Conservation (phyloP, 1,140 invertebrate genomes). For the Phymorhynchus buccinoides region DNA sequence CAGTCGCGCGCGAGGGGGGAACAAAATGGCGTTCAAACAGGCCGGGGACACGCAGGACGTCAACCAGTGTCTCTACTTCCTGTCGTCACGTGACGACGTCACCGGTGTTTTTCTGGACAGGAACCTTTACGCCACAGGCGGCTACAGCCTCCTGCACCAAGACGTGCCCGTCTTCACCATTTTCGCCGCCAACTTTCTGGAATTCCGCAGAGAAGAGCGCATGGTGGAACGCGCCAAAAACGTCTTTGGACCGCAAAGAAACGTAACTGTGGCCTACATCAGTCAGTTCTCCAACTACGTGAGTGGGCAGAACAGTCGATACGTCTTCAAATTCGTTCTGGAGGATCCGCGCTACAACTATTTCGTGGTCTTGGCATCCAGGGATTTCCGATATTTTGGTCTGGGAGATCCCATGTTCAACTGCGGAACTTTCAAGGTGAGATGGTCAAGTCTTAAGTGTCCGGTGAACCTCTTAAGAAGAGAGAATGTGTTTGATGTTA, state of each 20-base stretch:
- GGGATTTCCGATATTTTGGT: slow-evolving; percentile 52
- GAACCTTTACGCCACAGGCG: slow-evolving; percentile 62
- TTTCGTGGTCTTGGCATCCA: slow-evolving; percentile 52
- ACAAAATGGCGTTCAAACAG: slow-evolving; percentile 49
- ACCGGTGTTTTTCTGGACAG: slow-evolving; percentile 66
- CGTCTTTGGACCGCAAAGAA: neutral
- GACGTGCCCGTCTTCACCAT: slow-evolving; percentile 63
- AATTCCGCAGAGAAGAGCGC: slow-evolving; percentile 52
- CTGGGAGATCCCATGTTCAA: slow-evolving; percentile 57
- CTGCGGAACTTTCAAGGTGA: slow-evolving; percentile 44
- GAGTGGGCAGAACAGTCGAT: slow-evolving; percentile 55
- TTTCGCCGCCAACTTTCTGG: slow-evolving; percentile 63
- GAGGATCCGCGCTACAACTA: slow-evolving; percentile 66
- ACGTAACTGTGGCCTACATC: slow-evolving; percentile 47
- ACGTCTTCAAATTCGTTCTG: slow-evolving; percentile 59
- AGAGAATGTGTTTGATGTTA: too few relatives aligned
- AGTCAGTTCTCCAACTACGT: slow-evolving; percentile 61
- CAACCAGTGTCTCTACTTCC: slow-evolving; percentile 63
- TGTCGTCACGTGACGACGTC: slow-evolving; percentile 59
- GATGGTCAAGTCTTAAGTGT: too few relatives aligned
- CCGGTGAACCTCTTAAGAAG: too few relatives aligned
- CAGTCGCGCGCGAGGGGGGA: neutral
- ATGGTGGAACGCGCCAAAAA: neutral
- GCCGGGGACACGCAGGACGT: slow-evolving; percentile 55
- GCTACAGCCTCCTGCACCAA: slow-evolving; percentile 59